Evolutionary conservation across 1,140 invertebrate genomes (phyloP), one percentile per base, ranked within the genome.

Genomic region (Megathymus violae): DNA sequence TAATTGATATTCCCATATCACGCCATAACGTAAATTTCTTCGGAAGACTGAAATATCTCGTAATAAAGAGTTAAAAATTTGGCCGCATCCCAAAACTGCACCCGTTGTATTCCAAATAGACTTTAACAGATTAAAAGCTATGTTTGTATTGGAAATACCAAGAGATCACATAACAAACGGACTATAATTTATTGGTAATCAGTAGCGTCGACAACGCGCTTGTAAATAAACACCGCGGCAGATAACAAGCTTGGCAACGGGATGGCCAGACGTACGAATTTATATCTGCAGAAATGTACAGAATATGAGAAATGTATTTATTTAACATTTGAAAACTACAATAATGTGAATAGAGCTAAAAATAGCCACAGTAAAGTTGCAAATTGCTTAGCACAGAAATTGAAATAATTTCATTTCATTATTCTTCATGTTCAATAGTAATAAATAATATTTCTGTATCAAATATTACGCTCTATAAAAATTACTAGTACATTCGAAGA

Each of bases 191-290:
- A 43, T 25, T 61, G 17, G 41, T 44, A 67, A 62, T 67, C 72
- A 63, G 60, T 51, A 62, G 48, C 22, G 50, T 47, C 43, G 16
- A 59, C 63, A 47, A 61, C 46, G 59, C 56, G 63, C 36, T 71
- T 74, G 75, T 79, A 80, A 80, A 80, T 77, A 82, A 82, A 79
- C 73, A 82, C 56, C 14, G 67, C 59, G 50, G 40, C 56, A 70
- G 71, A 78, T 80, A 78, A 74, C 43, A 64, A 62, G 63, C 62
- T 77, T 74, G 67, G 61, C 69, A 79, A 71, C 69, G 17, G 52
- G 62, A 56, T 40, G 27, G 15, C 56, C 22, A 56, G 44, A 58
- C 47, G 48, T 34, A 62, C 44, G 14, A 63, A 69, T 67, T 69
- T 63, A 69, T 54, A 22, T 65, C 51, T 31, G 50, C 38, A 69